A percentile compares a stretch with the other conserved stretches of the same genome.
phyloP scores from a whole-genome alignment of 2,113 vertebrate genomes.

The Chelonoidis abingdonii region DNA sequence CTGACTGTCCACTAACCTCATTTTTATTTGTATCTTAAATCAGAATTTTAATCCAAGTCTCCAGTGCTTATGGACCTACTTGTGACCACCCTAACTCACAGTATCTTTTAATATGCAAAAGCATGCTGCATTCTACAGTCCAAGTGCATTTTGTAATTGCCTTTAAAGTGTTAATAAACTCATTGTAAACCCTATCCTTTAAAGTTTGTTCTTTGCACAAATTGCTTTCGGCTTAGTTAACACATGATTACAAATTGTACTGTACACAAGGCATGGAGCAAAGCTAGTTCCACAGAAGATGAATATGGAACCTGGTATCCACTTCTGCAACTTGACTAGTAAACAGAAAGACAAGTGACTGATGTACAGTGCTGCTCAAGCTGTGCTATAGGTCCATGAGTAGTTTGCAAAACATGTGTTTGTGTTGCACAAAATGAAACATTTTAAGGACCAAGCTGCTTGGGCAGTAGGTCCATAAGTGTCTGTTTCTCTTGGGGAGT shows the following conservation, averaged over 20 bases:
- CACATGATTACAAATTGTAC: rapidly evolving
- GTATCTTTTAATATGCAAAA: not conserved
- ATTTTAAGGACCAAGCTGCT: not conserved
- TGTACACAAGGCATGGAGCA: not conserved
- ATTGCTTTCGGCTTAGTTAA: not conserved
- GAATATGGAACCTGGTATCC: not conserved
- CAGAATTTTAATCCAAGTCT: not conserved
- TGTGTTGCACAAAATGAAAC: not conserved
- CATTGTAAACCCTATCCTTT: rapidly evolving
- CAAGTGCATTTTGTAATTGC: not conserved
- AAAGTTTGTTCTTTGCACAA: not conserved
- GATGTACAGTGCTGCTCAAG: not conserved
- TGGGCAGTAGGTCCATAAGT: not conserved
- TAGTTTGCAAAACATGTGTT: not conserved
- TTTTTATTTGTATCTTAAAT: not conserved
- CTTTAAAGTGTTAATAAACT: not conserved
- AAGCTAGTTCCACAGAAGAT: not conserved
- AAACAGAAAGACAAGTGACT: not conserved
- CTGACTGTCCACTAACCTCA: not conserved
- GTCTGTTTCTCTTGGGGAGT: not conserved
- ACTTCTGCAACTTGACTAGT: not conserved
- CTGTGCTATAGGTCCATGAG: not conserved
- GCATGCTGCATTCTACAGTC: not conserved
- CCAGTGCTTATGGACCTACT: not conserved
- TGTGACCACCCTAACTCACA: not conserved